Evolutionary conservation across 2,888 invertebrate genomes (phyloP).

Genomic region (Zaprionus obscuricornis): DNA sequence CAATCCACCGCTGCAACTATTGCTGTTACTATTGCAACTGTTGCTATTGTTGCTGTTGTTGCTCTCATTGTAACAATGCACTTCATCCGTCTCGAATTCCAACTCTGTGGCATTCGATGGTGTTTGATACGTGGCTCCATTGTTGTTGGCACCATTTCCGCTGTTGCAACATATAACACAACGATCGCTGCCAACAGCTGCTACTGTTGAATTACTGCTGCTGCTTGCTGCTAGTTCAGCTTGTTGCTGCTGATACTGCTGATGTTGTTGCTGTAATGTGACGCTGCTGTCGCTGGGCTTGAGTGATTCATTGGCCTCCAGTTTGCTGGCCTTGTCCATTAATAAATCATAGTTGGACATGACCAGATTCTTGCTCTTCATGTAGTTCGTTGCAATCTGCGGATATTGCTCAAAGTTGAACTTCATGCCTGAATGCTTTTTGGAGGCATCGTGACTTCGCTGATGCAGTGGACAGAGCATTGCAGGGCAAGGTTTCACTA

Average conservation of each 20-base stretch:
- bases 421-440: conserved; percentile 87
- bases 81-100: conserved; percentile 84
- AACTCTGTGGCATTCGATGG: conserved; percentile 92
- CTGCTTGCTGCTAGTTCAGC: conserved; percentile 48
- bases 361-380: conserved; percentile 89
- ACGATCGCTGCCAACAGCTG: conserved; percentile 74
- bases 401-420: conserved; percentile 90
- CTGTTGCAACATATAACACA: conserved; percentile 85
- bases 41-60: conserved; percentile 20
- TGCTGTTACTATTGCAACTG: conserved; percentile 29
- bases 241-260: conserved; percentile 37
- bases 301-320: conserved; percentile 68
- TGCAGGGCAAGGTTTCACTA: conserved; percentile 37
- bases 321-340: conserved; percentile 80
- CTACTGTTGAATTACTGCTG: conserved; percentile 71
- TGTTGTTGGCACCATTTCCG: conserved; percentile 79
- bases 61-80: conserved; percentile 63
- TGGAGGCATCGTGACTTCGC: conserved; percentile 67
- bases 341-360: conserved; percentile 80
- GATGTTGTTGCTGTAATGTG: conserved; percentile 36
- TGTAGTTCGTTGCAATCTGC: conserved; percentile 89
- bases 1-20: conserved; percentile 39
- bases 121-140: conserved; percentile 88
- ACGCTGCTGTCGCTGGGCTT: conserved; percentile 61
- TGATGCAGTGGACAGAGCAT: conserved; percentile 78